Evolutionary conservation across 2,113 vertebrate species (phyloP).

Genomic region (Antidorcas marsupialis): DNA sequence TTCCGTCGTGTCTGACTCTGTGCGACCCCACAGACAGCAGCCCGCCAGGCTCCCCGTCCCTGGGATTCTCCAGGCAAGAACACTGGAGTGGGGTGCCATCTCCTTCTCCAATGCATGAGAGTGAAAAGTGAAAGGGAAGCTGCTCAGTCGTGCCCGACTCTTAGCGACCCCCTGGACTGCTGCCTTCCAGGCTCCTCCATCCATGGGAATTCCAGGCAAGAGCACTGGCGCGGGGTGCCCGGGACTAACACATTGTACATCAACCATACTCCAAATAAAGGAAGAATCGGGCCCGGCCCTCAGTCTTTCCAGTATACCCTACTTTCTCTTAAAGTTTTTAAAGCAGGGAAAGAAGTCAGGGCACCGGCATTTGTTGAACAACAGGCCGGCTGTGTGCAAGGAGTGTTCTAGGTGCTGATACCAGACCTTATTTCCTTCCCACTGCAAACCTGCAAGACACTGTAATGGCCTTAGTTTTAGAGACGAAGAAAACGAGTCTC

Average conservation of each 20-base stretch:
- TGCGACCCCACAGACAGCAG: too few species aligned
- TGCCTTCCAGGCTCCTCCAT: too few species aligned
- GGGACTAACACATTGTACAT: fast-evolving
- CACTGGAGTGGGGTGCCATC: too few species aligned
- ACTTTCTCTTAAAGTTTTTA: background rate
- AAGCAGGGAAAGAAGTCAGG: background rate
- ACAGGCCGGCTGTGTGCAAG: too few species aligned
- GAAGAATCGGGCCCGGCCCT: background rate
- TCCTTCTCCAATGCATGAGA: too few species aligned
- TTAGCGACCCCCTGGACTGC: too few species aligned
- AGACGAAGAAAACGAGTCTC: background rate
- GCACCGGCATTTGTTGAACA: background rate
- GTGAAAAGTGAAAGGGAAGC: too few species aligned
- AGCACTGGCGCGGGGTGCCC: too few species aligned
- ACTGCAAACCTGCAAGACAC: background rate
- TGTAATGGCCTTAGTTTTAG: background rate
- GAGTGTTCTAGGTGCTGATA: background rate
- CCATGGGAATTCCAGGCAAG: too few species aligned
- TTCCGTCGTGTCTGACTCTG: too few species aligned
- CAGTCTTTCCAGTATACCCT: background rate
- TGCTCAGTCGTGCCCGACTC: fast-evolving
- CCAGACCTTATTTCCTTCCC: background rate
- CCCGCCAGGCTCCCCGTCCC: too few species aligned
- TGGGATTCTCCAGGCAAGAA: too few species aligned
- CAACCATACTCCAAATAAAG: background rate